Evolutionary conservation across 2,113 vertebrate genomes (phyloP).

Genomic region (Orthonyx spaldingii): DNA sequence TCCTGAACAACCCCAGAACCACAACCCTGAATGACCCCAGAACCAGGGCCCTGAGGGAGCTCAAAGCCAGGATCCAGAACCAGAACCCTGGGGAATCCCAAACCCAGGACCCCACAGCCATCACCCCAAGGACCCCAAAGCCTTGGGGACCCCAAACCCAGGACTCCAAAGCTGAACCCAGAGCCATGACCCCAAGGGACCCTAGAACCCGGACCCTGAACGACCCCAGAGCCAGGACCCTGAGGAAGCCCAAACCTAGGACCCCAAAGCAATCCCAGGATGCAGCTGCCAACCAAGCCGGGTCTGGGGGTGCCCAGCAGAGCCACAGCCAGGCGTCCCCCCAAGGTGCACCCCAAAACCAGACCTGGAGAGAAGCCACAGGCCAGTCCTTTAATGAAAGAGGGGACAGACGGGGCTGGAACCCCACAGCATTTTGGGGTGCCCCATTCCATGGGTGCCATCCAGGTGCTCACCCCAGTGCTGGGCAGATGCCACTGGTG

Average conservation of each 20-base stretch:
- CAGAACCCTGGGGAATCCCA: not conserved
- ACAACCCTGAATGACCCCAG: not conserved
- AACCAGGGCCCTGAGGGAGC: not conserved
- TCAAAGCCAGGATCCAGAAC: not conserved
- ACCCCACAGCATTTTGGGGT: fast-evolving
- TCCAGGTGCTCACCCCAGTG: fast-evolving
- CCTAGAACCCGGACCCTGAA: not conserved
- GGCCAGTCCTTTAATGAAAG: not conserved
- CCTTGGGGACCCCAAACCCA: not conserved
- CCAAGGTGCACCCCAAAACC: not conserved
- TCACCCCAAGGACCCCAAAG: not conserved
- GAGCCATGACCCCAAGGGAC: not conserved
- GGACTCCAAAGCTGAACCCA: not conserved
- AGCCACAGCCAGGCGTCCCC: fast-evolving
- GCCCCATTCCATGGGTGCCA: not conserved
- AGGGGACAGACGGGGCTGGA: not conserved
- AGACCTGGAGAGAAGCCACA: not conserved
- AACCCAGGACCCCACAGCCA: not conserved
- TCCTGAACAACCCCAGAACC: fast-evolving
- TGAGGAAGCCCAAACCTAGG: not conserved
- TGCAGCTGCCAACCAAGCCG: fast-evolving
- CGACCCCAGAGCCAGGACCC: not conserved
- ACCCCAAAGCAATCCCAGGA: not conserved
- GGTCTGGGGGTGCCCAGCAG: not conserved
- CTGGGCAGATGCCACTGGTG: not conserved